Evolutionary conservation across 2,113 vertebrate genomes (phyloP), one percentile per base, ranked within the genome.

Genomic region (Thamnaconus septentrionalis): DNA sequence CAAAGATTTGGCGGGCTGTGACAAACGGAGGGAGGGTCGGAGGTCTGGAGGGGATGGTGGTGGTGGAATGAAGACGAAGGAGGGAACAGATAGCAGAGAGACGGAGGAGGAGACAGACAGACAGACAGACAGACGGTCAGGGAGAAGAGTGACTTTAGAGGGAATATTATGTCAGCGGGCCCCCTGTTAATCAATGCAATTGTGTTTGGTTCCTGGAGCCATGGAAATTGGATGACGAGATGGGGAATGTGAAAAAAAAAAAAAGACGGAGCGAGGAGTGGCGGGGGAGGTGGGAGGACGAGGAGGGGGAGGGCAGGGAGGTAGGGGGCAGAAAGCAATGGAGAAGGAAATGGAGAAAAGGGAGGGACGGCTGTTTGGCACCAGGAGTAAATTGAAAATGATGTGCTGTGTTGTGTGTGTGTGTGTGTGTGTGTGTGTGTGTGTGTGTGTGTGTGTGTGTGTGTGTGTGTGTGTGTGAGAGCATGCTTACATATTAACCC

Each of bases 301-400:
- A 81, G 79, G 69, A 72, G 78, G 76, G 77, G 76, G 78, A 69
- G 76, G 50, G 71, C 77, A 72, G 71, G 64, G 78, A 72, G 47
- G 60, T 67, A 75, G 69, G 78, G 74, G 82, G 79, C 68, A 69
- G 61, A 31, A 31, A 31, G 18, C 18, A 31, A 31, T 31, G 18
- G 18, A 31, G 18, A 31, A 31, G 18, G 18, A 31, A 31, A 31
- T 31, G 18, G 18, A 31, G 18, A 31, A 31, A 31, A 31, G 18
- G 18, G 18, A 31, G 18, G 18, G 18, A 31, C 18, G 18, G 18
- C 18, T 31, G 18, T 31, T 83, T 84, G 87, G 80, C 77, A 85
- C 63, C 60, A 77, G 64, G 83, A 90, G 84, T 85, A 90, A 89
- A 91, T 89, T 88, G 89, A 89, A 92, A 91, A 90, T 90, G 73